A percentile compares a stretch with the other conserved stretches of the same genome.
These are phyloP conservation scores for Aptenodytes patagonicus DNA, from an alignment of 2,113 vertebrate species.

Conservation along the genomic window DNA sequence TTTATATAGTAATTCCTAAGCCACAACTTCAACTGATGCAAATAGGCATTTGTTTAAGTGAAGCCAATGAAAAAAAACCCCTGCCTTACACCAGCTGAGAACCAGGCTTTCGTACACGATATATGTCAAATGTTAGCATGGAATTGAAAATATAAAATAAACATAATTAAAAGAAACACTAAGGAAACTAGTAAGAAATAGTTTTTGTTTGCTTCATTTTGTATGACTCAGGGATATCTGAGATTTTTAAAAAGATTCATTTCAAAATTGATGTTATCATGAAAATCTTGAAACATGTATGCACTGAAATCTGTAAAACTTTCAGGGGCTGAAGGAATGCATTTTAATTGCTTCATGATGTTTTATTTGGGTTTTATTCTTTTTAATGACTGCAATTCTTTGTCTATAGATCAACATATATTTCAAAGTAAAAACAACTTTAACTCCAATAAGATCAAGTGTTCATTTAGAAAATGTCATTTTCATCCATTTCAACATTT, in stretches of 20 bases:
- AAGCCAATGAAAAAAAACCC: background rate
- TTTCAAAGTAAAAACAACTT: background rate
- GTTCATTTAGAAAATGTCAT: background rate
- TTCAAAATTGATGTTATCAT: background rate
- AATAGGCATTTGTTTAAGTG: background rate
- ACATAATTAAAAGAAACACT: background rate
- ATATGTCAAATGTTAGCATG: background rate
- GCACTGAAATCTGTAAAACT: background rate
- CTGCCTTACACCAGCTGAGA: background rate
- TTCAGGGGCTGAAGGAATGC: background rate
- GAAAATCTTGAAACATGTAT: background rate
- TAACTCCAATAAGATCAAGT: background rate
- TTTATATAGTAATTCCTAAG: background rate
- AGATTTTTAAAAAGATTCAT: background rate
- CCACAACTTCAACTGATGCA: background rate
- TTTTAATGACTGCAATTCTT: background rate
- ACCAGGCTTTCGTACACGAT: rapidly evolving
- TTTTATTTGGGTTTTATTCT: background rate
- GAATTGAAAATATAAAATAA: background rate
- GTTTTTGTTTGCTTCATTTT: background rate
- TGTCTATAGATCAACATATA: background rate
- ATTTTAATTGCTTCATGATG: background rate
- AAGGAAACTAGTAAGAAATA: background rate
- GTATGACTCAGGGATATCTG: background rate
- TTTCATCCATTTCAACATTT: background rate